Evolutionary conservation across 2,797 vertebrate species (phyloP), one percentile per base, ranked within the genome.

Genomic region (Hephaestus fuliginosus): DNA sequence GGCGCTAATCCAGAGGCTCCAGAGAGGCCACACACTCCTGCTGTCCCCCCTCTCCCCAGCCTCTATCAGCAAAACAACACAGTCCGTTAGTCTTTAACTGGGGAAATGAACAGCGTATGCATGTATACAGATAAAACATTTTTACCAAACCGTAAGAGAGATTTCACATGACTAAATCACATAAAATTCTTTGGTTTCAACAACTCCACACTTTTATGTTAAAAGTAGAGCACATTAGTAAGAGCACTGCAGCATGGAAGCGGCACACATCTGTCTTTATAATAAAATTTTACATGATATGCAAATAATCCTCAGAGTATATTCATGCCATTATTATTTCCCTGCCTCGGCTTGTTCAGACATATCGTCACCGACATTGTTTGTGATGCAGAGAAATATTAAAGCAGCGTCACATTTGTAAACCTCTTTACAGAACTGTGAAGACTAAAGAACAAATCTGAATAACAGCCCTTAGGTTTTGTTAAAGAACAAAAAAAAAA

Each of bases 1-100:
- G 79, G 76, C 63, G 52, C 84, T 94, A 92, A 94, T 92, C 90
- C 93, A 86, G 70, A 90, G 85, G 81, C 85, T 90, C 84, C 86
- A 76, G 72, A 90, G 84, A 92, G 86, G 86, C 88, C 88, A 85
- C 72, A 80, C 77, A 84, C 77, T 88, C 80, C 91, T 87, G 83
- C 86, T 87, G 80, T 78, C 80, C 74, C 77, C 77, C 71, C 76
- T 70, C 81, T 83, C 72, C 74, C 65, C 67, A 46, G 66, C 79
- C 82, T 74, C 76, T 58, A 84, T 83, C 81, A 88, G 79, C 70
- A 83, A 82, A 82, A 92, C 80, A 87, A 86, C 76, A 72, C 80
- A 78, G 77, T 53, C 71, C 41, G 62, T 77, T 77, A 55, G 56
- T 76, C 67, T 75, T 55, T 51, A 58, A 84, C 74, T 62, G 57